Conservation (phyloP, 2,888 invertebrate genomes). For the Eilema caniola region DNA sequence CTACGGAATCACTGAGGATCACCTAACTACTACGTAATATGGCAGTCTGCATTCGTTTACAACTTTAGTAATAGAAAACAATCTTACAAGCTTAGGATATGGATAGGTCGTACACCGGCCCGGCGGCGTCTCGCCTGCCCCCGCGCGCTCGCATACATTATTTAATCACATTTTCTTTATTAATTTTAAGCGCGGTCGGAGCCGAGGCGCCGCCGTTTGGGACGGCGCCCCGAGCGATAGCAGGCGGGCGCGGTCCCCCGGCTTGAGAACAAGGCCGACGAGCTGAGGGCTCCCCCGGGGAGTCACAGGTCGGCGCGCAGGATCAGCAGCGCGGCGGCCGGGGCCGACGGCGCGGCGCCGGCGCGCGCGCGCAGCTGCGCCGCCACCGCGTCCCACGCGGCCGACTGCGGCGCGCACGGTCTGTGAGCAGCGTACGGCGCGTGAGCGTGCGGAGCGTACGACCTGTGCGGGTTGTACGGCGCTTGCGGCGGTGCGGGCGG, state of each 20-base stretch:
- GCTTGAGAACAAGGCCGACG: neutral
- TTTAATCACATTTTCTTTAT: neutral
- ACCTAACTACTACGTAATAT: conserved; percentile 62
- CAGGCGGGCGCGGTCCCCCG: neutral
- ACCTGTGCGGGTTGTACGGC: conserved; percentile 1
- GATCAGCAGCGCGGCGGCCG: conserved; percentile 71
- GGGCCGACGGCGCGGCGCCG: conserved; percentile 52
- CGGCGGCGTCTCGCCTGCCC: conserved; percentile 21
- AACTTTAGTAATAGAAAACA: conserved; percentile 35
- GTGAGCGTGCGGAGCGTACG: conserved; percentile 37
- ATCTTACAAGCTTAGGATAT: conserved; percentile 31
- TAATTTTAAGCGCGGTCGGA: neutral
- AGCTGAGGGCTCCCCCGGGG: neutral
- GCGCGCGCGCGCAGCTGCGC: conserved; percentile 69
- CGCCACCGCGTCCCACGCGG: conserved; percentile 76
- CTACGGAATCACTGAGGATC: conserved; percentile 41
- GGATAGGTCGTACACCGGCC: conserved; percentile 25
- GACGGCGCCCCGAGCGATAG: too few species aligned
- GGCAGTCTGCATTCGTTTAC: conserved; percentile 67
- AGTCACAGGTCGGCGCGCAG: conserved; percentile 65
- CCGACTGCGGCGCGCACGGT: conserved; percentile 33
- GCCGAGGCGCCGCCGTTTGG: neutral
- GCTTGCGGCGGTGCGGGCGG: conserved; percentile 41
- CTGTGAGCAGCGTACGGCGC: conserved; percentile 25
- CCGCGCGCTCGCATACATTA: neutral